These are phyloP conservation scores for Chiroxiphia lanceolata DNA, from an alignment of 2,797 vertebrate species.

Conservation along the genomic window DNA sequence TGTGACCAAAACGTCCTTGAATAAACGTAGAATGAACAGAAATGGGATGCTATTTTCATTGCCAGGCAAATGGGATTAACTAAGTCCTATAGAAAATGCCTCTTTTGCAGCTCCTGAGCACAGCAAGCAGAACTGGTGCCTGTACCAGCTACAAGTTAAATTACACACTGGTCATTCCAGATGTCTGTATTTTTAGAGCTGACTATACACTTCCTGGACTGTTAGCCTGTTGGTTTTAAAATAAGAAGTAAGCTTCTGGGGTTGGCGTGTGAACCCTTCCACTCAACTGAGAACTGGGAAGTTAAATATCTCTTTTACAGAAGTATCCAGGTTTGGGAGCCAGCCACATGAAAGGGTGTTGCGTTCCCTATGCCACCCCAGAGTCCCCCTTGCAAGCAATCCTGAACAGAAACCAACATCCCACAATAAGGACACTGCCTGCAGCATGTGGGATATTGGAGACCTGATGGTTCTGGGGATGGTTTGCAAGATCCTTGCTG, in stretches of 20 bases:
- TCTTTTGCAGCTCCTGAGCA: neutral
- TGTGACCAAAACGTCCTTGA: neutral
- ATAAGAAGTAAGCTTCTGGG: neutral
- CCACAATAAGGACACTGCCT: neutral
- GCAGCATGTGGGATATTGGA: neutral
- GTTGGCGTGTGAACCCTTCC: neutral
- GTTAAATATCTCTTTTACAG: neutral
- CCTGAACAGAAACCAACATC: neutral
- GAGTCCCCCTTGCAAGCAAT: neutral
- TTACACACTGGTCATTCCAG: slow-evolving; percentile 9
- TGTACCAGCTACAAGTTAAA: slow-evolving; percentile 24
- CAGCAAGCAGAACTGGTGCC: neutral
- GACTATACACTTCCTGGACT: neutral
- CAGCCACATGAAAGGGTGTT: neutral
- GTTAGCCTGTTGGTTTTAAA: slow-evolving; percentile 27
- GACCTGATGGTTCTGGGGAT: neutral
- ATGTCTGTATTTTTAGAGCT: slow-evolving; percentile 39
- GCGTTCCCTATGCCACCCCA: neutral
- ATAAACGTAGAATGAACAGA: neutral
- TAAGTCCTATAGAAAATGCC: neutral
- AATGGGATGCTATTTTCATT: neutral
- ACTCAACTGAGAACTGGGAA: neutral
- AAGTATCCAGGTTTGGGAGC: slow-evolving; percentile 1
- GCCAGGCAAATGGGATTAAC: neutral
- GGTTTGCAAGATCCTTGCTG: neutral